Percentiles rank a stretch among this genome's conserved stretches.
Evolutionary conservation across 1,140 invertebrate species (phyloP).

Genomic region (Agraylea sexmaculata): DNA sequence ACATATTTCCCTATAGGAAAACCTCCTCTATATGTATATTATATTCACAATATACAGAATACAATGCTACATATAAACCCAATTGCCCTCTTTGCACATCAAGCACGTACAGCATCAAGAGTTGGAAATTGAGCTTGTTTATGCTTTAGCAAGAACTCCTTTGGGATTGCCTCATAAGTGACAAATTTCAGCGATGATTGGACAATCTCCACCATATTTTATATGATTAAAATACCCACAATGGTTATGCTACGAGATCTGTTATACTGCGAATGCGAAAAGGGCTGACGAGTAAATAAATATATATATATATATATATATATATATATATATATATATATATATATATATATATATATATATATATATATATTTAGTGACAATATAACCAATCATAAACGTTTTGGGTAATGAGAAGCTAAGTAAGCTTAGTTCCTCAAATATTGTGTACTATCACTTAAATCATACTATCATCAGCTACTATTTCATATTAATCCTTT

Average conservation of each 20-base stretch:
- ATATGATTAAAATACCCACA: not conserved
- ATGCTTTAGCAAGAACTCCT: not conserved
- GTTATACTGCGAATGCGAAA: too few relatives aligned
- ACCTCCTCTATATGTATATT: too few relatives aligned
- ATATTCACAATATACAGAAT: too few relatives aligned
- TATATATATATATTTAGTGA: not conserved
- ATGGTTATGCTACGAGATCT: not conserved
- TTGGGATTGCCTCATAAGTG: not conserved
- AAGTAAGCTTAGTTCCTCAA: constrained; percentile 2
- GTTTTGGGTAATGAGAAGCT: constrained; percentile 6
- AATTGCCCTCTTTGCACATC: too few relatives aligned
- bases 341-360: not conserved
- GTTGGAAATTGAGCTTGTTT: constrained; percentile 1
- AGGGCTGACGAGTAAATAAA: too few relatives aligned
- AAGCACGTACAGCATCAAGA: too few relatives aligned
- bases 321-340: constrained; percentile 4
- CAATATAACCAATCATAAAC: not conserved
- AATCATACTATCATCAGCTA: too few relatives aligned
- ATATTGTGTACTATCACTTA: constrained; percentile 3
- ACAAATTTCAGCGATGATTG: not conserved
- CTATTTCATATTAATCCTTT: not conserved
- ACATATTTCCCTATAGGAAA: too few relatives aligned
- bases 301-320: constrained; percentile 3
- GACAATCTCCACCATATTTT: not conserved
- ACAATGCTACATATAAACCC: too few relatives aligned